Conservation (phyloP, 2,888 invertebrate species). For the Campopleginae sp. region DNA sequence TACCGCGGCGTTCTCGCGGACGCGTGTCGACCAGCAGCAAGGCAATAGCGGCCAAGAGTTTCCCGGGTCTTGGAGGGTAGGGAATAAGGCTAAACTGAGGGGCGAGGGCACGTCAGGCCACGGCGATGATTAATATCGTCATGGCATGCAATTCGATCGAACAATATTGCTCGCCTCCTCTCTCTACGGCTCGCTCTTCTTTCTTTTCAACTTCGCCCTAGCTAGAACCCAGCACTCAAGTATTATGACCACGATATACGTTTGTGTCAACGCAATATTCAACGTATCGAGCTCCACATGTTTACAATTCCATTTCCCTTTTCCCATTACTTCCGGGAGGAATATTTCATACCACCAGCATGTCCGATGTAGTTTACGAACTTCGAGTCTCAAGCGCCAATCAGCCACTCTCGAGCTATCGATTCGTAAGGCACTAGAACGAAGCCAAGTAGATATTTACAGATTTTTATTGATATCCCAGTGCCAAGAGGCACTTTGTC, state of each 20-base stretch:
- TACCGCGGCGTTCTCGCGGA: slow-evolving; percentile 53
- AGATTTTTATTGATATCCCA: background rate
- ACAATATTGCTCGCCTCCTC: slow-evolving; percentile 57
- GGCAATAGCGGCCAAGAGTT: slow-evolving; percentile 48
- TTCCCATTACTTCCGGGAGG: background rate
- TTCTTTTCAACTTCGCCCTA: background rate
- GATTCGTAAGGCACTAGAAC: background rate
- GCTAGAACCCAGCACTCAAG: background rate
- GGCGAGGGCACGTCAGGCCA: slow-evolving; percentile 84
- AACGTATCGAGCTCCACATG: background rate
- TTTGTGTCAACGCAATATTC: background rate
- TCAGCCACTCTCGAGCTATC: background rate
- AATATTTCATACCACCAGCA: background rate
- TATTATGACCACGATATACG: background rate
- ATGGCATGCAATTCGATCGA: slow-evolving; percentile 85
- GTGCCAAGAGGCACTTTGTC: background rate
- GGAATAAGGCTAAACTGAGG: slow-evolving; percentile 79
- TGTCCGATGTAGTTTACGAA: background rate
- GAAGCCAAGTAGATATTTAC: background rate
- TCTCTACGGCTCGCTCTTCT: background rate
- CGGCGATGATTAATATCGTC: slow-evolving; percentile 86
- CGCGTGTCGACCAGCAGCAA: slow-evolving; percentile 47
- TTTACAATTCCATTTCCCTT: background rate
- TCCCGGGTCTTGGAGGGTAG: slow-evolving; percentile 72
- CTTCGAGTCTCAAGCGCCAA: background rate